Base-by-base conservation (phyloP, 2,113 vertebrate genomes). In the Leucoraja erinaceus region DNA sequence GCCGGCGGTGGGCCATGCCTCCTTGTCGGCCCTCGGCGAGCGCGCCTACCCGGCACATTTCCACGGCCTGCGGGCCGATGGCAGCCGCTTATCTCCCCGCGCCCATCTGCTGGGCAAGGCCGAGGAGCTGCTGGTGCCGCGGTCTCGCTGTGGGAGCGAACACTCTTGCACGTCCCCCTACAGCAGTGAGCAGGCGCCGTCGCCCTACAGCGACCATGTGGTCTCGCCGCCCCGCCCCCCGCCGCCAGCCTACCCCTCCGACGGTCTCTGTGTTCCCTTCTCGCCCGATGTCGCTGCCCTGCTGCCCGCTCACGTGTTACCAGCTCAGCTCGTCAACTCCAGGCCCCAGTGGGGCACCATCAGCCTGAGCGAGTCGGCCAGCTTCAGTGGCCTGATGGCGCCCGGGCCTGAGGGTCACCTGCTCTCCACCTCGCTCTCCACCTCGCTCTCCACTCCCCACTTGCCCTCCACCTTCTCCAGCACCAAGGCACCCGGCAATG, bases 361-460 rank as follows among this genome's bases (percentile, higher is more conserved):
- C 94, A 97, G 96, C 94, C 96, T 99, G 77, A 96, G 97, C 5
- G 99, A 99, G 93, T 96, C 98, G 93, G 96, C 98, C 86, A 97
- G 97, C 76, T 99, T 99, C 94, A 97, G 98, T 94, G 98, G 97
- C 96, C 98, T 99, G 93, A 97, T 99, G 0, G 38, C 90, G 0
- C 10, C 68, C 0, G 97, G 97, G 93, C 96, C 98, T 75, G 98
- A 99, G 93, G 97, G 97, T 94, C 99, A 99, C 95, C 98, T 99
- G 93, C 97, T 99, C 90, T 99, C 99, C 96, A 99, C 98, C 1
- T 98, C 99, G 93, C 97, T 99, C 59, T 99, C 98, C 95, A 99
- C 99, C 22, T 98, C 99, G 16, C 98, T 98, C 77, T 97, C 98
- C 95, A 97, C 97, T 94, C 97, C 97, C 94, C 98, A 98, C 97